Evolutionary conservation across 2,113 vertebrate species (phyloP), one percentile per base, ranked within the genome.

Genomic region (Zingel zingel): DNA sequence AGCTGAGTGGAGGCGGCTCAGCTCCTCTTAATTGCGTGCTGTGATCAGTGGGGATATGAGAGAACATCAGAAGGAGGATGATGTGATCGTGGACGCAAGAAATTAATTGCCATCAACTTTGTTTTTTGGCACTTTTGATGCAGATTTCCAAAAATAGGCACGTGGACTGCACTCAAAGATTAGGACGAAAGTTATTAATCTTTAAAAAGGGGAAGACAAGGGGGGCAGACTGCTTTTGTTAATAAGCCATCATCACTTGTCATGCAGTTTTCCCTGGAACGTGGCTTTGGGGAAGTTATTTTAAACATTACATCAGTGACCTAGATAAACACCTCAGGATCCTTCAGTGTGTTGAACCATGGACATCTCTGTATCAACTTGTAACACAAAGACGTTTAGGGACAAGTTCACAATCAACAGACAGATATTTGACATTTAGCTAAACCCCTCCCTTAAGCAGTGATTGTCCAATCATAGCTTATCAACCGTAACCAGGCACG

Each of bases 171-270:
- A 63, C 21, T 80, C 51, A 66, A 80, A 82, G 57, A 82, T 23
- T 72, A 57, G 73, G 79, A 74, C 43, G 3, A 54, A 39, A 70
- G 82, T 81, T 82, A 81, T 89, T 78, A 68, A 89, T 85, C 45
- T 89, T 91, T 83, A 61, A 90, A 79, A 82, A 50, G 57, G 39
- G 15, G 15, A 80, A 72, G 33, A 84, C 77, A 53, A 57, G 63
- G 79, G 82, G 86, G 82, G 84, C 82, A 39, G 23, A 15, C 75
- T 84, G 77, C 77, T 65, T 88, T 89, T 84, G 82, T 87, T 93
- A 88, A 66, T 62, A 80, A 84, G 74, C 85, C 85, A 87, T 70
- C 71, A 72, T 75, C 79, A 85, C 85, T 85, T 89, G 83, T 88
- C 82, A 70, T 68, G 30, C 51, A 61, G 45, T 85, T 82, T 83